A percentile compares a stretch with the other conserved stretches of the same genome.
phyloP scores from a whole-genome alignment of 2,888 invertebrate genomes.

The Zygothrica quintamaculata region DNA sequence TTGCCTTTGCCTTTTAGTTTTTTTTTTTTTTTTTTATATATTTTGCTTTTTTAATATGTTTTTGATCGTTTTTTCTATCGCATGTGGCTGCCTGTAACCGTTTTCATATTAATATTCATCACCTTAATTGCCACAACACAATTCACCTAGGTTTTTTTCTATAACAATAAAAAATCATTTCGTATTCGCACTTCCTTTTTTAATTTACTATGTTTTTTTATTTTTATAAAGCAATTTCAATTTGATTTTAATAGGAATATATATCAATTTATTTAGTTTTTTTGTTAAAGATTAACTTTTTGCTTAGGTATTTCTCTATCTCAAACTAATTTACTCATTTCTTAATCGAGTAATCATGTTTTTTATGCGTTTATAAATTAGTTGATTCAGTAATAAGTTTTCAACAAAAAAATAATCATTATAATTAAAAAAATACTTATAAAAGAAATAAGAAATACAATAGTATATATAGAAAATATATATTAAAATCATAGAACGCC shows the following conservation, averaged over 20 bases:
- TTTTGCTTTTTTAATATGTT: constrained; percentile 35
- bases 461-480: no score
- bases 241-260: constrained; percentile 10
- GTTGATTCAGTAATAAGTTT: no score
- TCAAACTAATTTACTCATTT: no score
- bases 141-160: constrained; percentile 5
- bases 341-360: no score
- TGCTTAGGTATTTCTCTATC: no score
- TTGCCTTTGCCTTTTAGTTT: constrained; percentile 1
- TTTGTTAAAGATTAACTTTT: no score
- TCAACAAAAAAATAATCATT: no score
- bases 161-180: constrained; percentile 5
- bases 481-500: no score
- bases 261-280: background rate
- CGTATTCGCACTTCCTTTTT: constrained; percentile 32
- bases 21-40: constrained; percentile 1
- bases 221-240: background rate
- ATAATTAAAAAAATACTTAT: no score
- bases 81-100: constrained; percentile 9
- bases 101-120: constrained; percentile 46
- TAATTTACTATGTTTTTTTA: constrained; percentile 5
- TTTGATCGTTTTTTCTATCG: constrained; percentile 43
- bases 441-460: no score
- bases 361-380: no score
- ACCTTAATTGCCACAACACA: constrained; percentile 43